Base-by-base conservation (phyloP, 2,888 invertebrate genomes). In the Cataglyphis livida region DNA sequence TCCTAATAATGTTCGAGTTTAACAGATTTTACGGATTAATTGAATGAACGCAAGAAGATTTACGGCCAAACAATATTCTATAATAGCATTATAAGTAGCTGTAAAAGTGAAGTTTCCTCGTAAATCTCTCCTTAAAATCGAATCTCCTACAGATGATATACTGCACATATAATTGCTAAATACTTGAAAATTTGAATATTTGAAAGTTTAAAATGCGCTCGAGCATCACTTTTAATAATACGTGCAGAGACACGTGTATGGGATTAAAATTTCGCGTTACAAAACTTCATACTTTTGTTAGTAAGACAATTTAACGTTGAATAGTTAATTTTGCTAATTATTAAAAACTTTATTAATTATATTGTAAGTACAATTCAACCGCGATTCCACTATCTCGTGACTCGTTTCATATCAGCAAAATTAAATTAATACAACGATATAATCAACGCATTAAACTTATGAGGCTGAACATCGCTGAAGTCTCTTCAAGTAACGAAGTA, bases 51-150 rank as follows among this genome's bases (percentile, higher is more conserved):
- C n/a, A 75, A 70, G 76, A 59, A 88, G 81, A 87, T 87, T 89
- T 88, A 88, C 79, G 84, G 76, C 59, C 84, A 65, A 64, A 83
- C 78, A 85, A 89, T 88, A 89, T 89, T 88, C 84, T 76, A 32
- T 61, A 81, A 32, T 61, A 81, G 78, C 82, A 83, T 68, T 57
- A 68, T 62, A 83, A 85, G 68, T 84, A 85, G 85, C 84, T 88
- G 84, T 82, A 59, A 84, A 68, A 76, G 48, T 64, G 48, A 84
- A 89, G 85, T 89, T 88, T 82, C 82, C 61, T 88, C 51, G 44
- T 64, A 62, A 83, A 68, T 81, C 64, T 38, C 84, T 78, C 18
- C 12, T 32, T 15, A 21, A 66, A 41, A 28, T 70, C 41, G 28
- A 54, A 5, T 9, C 28, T 68, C 41, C 25, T 28, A 32, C 41